Conservation (phyloP, 2,113 vertebrate genomes). For the Anser brachyrhynchus region DNA sequence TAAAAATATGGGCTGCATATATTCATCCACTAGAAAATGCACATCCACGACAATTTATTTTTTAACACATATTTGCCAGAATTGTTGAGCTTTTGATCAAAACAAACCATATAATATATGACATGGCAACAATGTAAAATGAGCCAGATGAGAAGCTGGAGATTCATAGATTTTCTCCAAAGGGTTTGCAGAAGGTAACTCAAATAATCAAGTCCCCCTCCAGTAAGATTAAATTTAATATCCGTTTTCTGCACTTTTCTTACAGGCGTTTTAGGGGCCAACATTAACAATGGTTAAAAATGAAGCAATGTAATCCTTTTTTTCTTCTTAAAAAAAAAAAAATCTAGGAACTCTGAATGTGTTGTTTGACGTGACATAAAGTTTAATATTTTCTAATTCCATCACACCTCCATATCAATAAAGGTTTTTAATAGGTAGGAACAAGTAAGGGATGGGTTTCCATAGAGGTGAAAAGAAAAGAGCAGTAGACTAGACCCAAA, state of each 20-base stretch:
- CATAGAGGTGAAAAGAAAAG: not conserved
- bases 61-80: not conserved
- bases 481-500: not conserved
- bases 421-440: not conserved
- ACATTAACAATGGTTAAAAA: not conserved
- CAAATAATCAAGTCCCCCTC: not conserved
- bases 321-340: not conserved
- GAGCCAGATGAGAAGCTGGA: not conserved
- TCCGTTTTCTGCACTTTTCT: not conserved
- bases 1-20: not conserved
- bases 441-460: not conserved
- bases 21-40: not conserved
- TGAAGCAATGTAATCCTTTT: not conserved
- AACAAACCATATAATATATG: not conserved
- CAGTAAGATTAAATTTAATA: not conserved
- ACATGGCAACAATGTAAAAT: not conserved
- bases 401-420: not conserved
- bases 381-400: not conserved
- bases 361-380: not conserved
- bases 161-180: not conserved
- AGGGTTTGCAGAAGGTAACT: not conserved
- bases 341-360: not conserved
- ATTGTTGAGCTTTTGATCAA: not conserved
- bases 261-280: not conserved
- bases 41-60: not conserved